Evolutionary conservation across 2,113 vertebrate genomes (phyloP).

Genomic region (Thomomys bottae): DNA sequence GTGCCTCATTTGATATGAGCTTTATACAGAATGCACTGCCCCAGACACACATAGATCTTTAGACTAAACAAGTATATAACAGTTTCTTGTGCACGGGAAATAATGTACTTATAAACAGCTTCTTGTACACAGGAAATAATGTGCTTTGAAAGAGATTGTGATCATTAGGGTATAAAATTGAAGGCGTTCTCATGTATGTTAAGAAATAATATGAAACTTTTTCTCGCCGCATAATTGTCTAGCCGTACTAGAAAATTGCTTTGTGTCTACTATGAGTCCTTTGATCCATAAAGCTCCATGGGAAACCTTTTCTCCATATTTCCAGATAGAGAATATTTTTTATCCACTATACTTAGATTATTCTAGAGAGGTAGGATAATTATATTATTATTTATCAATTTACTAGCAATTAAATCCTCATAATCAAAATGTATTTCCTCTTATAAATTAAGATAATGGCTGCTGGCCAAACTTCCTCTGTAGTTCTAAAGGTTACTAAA

Average conservation of each 20-base stretch:
- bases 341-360: conserved; percentile 63
- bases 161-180: conserved; percentile 68
- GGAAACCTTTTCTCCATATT: conserved; percentile 54
- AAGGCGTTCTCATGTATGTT: conserved; percentile 73
- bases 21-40: conserved; percentile 42
- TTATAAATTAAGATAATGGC: conserved; percentile 27
- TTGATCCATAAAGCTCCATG: conserved; percentile 66
- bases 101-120: conserved; percentile 69
- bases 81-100: conserved; percentile 74
- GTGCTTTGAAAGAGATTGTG: conserved; percentile 73
- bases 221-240: conserved; percentile 52
- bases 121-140: conserved; percentile 76
- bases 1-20: background rate
- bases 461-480: background rate
- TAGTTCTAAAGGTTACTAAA: conserved; percentile 58
- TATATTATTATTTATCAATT: conserved; percentile 65
- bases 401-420: conserved; percentile 65
- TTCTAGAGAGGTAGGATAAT: conserved; percentile 58
- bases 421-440: conserved; percentile 61
- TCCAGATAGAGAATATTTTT: conserved; percentile 75
- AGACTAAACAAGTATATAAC: conserved; percentile 73
- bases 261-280: conserved; percentile 58
- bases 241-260: conserved; percentile 72
- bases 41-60: conserved; percentile 44
- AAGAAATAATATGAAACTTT: conserved; percentile 77